Evolutionary conservation across 2,888 invertebrate genomes (phyloP).

Genomic region (Ommatoiulus sabulosus): DNA sequence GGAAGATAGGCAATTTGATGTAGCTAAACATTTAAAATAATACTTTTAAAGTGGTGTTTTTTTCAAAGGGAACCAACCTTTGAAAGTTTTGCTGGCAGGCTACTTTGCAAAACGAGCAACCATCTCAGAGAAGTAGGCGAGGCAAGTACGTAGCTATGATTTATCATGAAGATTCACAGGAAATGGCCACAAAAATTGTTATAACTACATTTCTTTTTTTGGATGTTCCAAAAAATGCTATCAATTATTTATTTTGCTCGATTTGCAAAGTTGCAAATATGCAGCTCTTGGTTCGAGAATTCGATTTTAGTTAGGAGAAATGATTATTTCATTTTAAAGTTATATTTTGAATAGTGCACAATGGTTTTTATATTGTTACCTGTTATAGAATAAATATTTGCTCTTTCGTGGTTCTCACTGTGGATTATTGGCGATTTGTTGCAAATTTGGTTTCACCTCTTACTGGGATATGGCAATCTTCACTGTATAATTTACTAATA

Average conservation of each 20-base stretch:
- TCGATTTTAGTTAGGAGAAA: neutral
- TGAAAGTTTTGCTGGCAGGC: neutral
- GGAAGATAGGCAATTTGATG: no score
- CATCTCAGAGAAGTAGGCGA: no score
- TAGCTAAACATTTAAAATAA: no score
- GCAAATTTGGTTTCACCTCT: neutral
- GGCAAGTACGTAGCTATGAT: no score
- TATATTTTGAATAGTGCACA: neutral
- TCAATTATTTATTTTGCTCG: no score
- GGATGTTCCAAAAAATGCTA: no score
- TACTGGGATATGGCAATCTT: neutral
- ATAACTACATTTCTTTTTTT: no score
- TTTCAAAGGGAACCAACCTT: neutral
- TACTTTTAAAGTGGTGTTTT: no score
- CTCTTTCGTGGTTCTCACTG: neutral
- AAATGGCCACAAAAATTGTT: no score
- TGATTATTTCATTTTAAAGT: neutral
- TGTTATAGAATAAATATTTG: constrained; percentile 11
- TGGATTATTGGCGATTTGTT: neutral
- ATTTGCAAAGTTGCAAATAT: no score
- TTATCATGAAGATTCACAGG: no score
- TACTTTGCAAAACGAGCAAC: neutral
- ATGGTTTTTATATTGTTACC: neutral
- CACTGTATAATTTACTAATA: neutral
- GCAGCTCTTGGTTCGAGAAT: neutral